Conservation (phyloP, 2,797 vertebrate species). For the Lutjanus argentimaculatus region DNA sequence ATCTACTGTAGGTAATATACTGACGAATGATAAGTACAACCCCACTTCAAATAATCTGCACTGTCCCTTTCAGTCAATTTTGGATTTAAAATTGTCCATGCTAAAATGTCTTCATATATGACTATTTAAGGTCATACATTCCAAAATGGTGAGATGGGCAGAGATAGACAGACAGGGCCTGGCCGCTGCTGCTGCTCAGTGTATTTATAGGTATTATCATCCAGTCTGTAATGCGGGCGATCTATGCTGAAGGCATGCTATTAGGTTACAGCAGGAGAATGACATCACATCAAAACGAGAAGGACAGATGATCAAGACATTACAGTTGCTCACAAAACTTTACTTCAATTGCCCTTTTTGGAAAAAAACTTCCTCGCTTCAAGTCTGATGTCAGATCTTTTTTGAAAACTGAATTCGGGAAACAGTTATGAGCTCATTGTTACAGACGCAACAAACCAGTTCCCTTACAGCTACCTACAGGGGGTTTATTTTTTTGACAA, state of each 20-base stretch:
- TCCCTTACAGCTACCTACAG: constrained; percentile 24
- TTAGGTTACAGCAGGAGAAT: constrained; percentile 73
- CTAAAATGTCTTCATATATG: constrained; percentile 64
- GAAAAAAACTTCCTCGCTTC: constrained; percentile 62
- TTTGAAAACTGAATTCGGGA: constrained; percentile 54
- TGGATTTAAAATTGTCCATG: constrained; percentile 38
- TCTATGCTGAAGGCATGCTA: constrained; percentile 65
- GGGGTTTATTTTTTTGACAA: constrained; percentile 36
- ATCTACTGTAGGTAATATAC: too few relatives aligned
- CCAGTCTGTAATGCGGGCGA: constrained; percentile 65
- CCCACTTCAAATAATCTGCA: too few relatives aligned
- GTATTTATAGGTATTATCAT: constrained; percentile 81
- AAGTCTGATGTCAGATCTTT: constrained; percentile 64
- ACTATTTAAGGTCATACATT: constrained; percentile 84
- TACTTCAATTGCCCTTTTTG: constrained; percentile 71
- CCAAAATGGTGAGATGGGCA: constrained; percentile 80
- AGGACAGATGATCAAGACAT: constrained; percentile 74
- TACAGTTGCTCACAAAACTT: constrained; percentile 73
- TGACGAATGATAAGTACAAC: too few relatives aligned
- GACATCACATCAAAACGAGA: constrained; percentile 79
- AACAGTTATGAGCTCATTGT: constrained; percentile 61
- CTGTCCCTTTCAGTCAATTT: background rate
- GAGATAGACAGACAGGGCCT: constrained; percentile 71
- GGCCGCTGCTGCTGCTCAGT: constrained; percentile 60
- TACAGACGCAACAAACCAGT: constrained; percentile 28